These are phyloP conservation scores for Drosophila ironensis DNA, from an alignment of 1,140 invertebrate genomes.

Conservation along the genomic window DNA sequence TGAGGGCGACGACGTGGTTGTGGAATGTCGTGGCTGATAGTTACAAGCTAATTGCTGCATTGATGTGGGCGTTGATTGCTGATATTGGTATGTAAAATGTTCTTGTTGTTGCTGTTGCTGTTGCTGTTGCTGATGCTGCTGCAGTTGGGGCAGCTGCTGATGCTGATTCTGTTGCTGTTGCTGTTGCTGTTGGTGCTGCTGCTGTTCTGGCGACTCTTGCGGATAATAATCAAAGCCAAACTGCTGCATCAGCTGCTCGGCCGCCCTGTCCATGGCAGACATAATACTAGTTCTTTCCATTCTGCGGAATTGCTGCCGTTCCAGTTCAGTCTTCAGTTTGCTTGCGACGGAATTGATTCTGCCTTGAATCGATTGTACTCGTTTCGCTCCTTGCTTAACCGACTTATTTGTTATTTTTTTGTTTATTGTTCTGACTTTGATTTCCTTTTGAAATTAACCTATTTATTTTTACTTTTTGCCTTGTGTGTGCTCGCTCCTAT, in stretches of 20 bases:
- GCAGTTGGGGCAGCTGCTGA: constrained; percentile 8
- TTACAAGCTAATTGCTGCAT: constrained; percentile 59
- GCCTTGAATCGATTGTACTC: constrained; percentile 16
- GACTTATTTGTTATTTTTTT: constrained; percentile 16
- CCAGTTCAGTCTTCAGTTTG: constrained; percentile 59
- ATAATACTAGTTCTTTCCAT: constrained; percentile 72
- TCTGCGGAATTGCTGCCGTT: constrained; percentile 18
- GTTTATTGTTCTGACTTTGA: background rate
- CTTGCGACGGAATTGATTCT: constrained; percentile 49
- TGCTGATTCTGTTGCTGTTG: background rate
- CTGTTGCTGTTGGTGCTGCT: constrained; percentile 7
- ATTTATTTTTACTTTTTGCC: constrained; percentile 2
- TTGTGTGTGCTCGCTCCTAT: constrained; percentile 5
- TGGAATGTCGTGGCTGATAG: constrained; percentile 65
- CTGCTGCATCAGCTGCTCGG: constrained; percentile 60
- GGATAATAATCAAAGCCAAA: constrained; percentile 21
- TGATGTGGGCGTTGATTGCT: constrained; percentile 51
- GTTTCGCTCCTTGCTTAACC: constrained; percentile 1
- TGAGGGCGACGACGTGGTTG: constrained; percentile 63
- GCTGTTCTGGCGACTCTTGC: background rate
- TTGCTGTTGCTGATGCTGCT: constrained; percentile 25
- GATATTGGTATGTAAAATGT: constrained; percentile 59
- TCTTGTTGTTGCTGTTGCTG: constrained; percentile 40
- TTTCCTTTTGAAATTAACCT: too few relatives aligned
- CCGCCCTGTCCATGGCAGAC: constrained; percentile 53